phyloP scores from a whole-genome alignment of 2,888 invertebrate species.

The Tenthredo notha region DNA sequence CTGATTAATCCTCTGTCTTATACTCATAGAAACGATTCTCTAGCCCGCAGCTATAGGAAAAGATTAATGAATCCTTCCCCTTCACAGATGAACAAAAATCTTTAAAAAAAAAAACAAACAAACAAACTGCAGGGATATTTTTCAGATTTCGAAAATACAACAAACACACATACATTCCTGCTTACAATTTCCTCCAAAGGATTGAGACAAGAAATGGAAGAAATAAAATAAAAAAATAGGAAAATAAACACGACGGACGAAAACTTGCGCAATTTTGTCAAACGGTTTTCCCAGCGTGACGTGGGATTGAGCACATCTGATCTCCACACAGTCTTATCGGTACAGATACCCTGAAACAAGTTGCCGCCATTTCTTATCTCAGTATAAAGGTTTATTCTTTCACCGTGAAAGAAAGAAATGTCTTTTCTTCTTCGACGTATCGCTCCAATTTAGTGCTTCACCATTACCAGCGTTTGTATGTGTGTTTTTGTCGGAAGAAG shows the following conservation, averaged over 20 bases:
- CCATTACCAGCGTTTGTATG: background rate
- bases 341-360: constrained; percentile 7
- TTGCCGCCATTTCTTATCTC: constrained; percentile 27
- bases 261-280: constrained; percentile 8
- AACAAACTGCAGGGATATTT: background rate
- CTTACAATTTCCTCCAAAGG: background rate
- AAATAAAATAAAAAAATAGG: background rate
- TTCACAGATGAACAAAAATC: background rate
- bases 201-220: background rate
- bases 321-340: constrained; percentile 4
- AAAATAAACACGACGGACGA: background rate
- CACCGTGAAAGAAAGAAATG: background rate
- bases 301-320: background rate
- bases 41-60: background rate
- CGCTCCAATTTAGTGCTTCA: background rate
- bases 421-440: background rate
- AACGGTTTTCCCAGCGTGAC: background rate
- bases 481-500: background rate
- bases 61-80: constrained; percentile 28
- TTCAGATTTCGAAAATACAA: background rate
- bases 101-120: background rate
- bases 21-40: background rate
- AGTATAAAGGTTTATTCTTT: background rate
- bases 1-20: constrained; percentile 44
- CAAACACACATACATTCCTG: background rate